phyloP scores from a whole-genome alignment of 2,888 invertebrate species.

The Parnassius orleans region DNA sequence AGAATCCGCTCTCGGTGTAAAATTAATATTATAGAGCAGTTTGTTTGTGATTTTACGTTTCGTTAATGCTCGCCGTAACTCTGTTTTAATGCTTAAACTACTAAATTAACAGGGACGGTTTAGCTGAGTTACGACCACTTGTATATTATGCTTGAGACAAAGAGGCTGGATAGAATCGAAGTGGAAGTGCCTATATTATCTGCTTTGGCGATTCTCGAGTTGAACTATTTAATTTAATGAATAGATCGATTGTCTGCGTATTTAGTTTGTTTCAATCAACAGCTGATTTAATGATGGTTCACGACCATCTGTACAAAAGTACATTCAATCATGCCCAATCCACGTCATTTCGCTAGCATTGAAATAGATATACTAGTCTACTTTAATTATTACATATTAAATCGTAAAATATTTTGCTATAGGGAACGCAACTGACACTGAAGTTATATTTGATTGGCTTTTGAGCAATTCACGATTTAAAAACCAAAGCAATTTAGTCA shows the following conservation, averaged over 20 bases:
- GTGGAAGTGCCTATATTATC: conserved; percentile 4
- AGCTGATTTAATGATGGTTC: neutral
- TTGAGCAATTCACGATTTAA: no score
- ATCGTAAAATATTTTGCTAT: no score
- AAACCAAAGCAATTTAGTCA: no score
- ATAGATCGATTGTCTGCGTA: neutral
- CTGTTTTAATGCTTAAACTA: conserved; percentile 25
- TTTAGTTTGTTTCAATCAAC: neutral
- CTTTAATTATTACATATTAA: no score
- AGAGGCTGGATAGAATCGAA: conserved; percentile 17
- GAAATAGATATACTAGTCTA: no score
- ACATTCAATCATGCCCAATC: no score
- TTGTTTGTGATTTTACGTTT: conserved; percentile 30
- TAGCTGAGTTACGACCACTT: conserved; percentile 21
- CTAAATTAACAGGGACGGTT: conserved; percentile 26
- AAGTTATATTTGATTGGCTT: no score
- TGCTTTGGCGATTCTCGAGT: neutral
- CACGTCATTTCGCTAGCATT: no score
- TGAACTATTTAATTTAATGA: neutral
- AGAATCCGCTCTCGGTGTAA: conserved; percentile 31
- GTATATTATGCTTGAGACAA: conserved; percentile 19
- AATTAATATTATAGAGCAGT: conserved; percentile 33
- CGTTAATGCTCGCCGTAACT: conserved; percentile 26
- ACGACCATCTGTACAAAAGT: neutral
- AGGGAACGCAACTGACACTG: no score